A percentile compares a stretch with the other conserved stretches of the same genome.
Conservation (phyloP, 2,888 invertebrate species). For the Lepidocyrtoides sp. region DNA sequence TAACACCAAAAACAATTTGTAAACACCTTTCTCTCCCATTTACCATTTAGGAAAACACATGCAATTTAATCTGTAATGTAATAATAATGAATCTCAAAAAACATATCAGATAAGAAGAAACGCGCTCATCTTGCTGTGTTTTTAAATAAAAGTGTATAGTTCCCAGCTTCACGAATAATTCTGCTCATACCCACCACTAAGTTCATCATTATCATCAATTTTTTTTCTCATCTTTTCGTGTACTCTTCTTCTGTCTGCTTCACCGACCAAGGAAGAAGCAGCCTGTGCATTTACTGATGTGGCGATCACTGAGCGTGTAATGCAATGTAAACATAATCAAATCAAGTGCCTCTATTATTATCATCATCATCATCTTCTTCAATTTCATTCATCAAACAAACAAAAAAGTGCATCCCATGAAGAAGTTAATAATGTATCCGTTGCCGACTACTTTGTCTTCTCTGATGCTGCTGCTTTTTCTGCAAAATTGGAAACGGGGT, state of each 20-base stretch:
- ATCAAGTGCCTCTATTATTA: conserved; percentile 42
- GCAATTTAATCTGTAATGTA: conserved; percentile 48
- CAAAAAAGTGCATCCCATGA: conserved; percentile 29
- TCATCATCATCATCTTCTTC: conserved; percentile 28
- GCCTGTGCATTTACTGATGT: background rate
- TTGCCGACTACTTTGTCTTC: conserved; percentile 14
- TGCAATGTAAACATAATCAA: conserved; percentile 78
- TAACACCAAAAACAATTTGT: conserved; percentile 72
- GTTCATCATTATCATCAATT: conserved; percentile 31
- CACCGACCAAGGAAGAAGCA: conserved; percentile 69
- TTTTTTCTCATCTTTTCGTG: background rate
- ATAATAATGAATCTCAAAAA: conserved; percentile 59
- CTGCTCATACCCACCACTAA: conserved; percentile 32
- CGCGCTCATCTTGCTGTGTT: background rate
- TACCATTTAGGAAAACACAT: conserved; percentile 56
- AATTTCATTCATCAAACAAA: conserved; percentile 70
- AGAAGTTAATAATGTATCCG: background rate
- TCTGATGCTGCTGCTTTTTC: background rate
- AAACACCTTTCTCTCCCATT: conserved; percentile 67
- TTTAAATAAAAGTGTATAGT: conserved; percentile 6
- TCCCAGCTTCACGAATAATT: conserved; percentile 24
- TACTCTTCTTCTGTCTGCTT: conserved; percentile 37
- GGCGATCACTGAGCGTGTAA: conserved; percentile 76
- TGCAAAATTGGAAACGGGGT: conserved; percentile 42
- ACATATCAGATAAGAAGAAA: conserved; percentile 46